phyloP scores from a whole-genome alignment of 2,113 vertebrate genomes.

The Pimephales promelas region DNA sequence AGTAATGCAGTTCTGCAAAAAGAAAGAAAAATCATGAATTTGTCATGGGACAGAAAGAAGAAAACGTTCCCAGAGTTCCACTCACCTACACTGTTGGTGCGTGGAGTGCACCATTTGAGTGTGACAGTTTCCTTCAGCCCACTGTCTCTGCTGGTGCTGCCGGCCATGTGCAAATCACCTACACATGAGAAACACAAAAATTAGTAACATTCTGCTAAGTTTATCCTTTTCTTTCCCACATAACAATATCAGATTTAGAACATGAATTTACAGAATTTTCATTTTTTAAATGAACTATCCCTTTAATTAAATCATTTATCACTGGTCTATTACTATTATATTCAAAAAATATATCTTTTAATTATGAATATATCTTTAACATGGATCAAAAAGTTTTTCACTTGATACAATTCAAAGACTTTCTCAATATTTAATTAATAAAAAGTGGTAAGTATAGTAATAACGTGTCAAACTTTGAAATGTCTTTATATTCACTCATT shows the following conservation, averaged over 20 bases:
- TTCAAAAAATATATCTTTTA: too few relatives aligned
- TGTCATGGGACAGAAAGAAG: not conserved
- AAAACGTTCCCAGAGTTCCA: constrained; percentile 24
- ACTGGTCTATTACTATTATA: too few relatives aligned
- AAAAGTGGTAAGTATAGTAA: not conserved
- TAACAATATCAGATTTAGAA: not conserved
- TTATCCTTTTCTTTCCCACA: not conserved
- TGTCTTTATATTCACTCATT: not conserved
- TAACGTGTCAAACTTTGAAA: not conserved
- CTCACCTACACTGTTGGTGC: constrained; percentile 95
- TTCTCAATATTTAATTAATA: not conserved
- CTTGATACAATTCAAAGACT: not conserved
- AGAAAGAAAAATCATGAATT: not conserved
- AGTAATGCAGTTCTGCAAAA: constrained; percentile 92
- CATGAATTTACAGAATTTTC: not conserved
- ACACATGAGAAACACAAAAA: constrained; percentile 42
- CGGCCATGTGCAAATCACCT: constrained; percentile 87
- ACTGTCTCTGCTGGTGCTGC: constrained; percentile 87
- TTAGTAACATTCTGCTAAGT: not conserved
- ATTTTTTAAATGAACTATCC: not conserved
- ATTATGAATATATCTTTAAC: too few relatives aligned
- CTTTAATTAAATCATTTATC: not conserved
- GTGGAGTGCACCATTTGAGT: constrained; percentile 96
- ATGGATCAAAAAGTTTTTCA: too few relatives aligned
- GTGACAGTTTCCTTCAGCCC: constrained; percentile 93